phyloP scores from a whole-genome alignment of 2,797 vertebrate genomes.

The Dryobates pubescens region DNA sequence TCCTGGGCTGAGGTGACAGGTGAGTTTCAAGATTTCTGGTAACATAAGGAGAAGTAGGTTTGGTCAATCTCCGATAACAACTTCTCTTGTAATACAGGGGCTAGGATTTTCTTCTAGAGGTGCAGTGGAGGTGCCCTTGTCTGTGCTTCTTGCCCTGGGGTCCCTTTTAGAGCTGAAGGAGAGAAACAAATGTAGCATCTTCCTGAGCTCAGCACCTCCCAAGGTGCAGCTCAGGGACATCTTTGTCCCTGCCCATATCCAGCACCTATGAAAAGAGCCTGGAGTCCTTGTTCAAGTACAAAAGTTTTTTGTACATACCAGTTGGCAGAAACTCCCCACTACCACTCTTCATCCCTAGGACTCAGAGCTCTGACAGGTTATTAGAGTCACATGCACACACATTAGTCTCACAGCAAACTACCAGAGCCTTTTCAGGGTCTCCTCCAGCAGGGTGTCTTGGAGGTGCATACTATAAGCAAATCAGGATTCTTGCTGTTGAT shows the following conservation, averaged over 20 bases:
- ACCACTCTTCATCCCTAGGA: neutral
- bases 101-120: neutral
- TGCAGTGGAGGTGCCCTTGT: neutral
- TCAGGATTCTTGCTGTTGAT: neutral
- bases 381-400: accelerated
- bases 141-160: neutral
- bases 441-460: neutral
- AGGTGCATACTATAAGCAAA: neutral
- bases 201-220: neutral
- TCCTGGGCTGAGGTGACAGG: neutral
- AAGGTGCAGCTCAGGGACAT: neutral
- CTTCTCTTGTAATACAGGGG: neutral
- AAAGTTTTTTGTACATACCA: neutral
- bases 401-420: neutral
- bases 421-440: neutral
- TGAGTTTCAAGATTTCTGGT: neutral
- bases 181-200: neutral
- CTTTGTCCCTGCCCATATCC: neutral
- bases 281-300: neutral
- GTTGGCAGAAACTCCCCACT: neutral
- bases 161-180: neutral
- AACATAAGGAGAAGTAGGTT: neutral
- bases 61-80: neutral
- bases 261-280: neutral
- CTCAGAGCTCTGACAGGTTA: neutral